Conservation (phyloP, 1,140 invertebrate species). For the Drosophila lowei region DNA sequence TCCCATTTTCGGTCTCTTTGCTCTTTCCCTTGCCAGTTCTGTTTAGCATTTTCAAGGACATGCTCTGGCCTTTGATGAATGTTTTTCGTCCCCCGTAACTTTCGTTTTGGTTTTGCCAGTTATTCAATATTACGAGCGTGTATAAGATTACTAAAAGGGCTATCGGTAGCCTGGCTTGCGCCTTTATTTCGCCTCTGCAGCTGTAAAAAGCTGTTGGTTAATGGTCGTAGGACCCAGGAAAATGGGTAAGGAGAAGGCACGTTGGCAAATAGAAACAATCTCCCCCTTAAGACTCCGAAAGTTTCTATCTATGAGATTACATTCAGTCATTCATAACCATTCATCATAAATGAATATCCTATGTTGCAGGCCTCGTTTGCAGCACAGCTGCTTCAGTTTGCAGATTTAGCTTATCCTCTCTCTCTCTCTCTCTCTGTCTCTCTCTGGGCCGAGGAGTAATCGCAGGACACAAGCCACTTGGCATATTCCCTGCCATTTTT, state of each 20-base stretch:
- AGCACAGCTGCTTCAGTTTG: too few species aligned
- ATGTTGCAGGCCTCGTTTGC: too few species aligned
- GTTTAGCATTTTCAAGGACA: constrained; percentile 55
- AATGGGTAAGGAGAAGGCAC: too few species aligned
- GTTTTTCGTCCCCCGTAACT: background rate
- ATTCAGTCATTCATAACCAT: too few species aligned
- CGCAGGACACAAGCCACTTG: background rate
- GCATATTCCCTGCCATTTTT: constrained; percentile 10
- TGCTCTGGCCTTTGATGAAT: constrained; percentile 30
- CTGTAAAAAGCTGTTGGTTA: constrained; percentile 10
- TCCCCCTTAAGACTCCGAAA: too few species aligned
- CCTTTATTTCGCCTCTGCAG: background rate
- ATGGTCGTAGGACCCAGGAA: too few species aligned
- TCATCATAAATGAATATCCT: too few species aligned
- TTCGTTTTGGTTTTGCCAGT: constrained; percentile 33
- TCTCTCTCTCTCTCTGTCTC: too few species aligned
- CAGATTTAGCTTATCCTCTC: too few species aligned
- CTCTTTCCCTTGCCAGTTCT: constrained; percentile 35
- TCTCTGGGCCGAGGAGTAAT: too few species aligned
- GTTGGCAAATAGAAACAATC: too few species aligned
- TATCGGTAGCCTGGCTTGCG: constrained; percentile 13
- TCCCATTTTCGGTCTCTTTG: constrained; percentile 20
- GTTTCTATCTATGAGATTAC: too few species aligned
- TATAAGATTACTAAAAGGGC: constrained; percentile 63
- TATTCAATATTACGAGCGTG: constrained; percentile 56